Evolutionary conservation across 1,140 invertebrate species (phyloP).

Genomic region (Bombus affinis): DNA sequence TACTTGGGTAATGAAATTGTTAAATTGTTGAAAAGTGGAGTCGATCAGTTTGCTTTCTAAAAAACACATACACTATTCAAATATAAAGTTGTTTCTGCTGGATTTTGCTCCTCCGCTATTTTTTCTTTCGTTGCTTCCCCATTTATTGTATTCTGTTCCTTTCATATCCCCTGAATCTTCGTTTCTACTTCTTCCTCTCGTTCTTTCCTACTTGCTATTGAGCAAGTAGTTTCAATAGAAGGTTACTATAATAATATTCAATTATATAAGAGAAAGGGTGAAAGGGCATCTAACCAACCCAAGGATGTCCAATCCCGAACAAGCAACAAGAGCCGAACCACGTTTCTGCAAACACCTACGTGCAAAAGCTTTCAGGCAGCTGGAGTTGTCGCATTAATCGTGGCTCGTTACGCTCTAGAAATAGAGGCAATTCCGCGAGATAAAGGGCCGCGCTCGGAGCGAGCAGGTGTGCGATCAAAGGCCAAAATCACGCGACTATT

Average conservation of each 20-base stretch:
- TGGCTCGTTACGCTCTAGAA: slow-evolving; percentile 25
- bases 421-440: slow-evolving; percentile 2
- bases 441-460: slow-evolving; percentile 24
- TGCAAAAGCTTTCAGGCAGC: slow-evolving; percentile 9
- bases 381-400: slow-evolving; percentile 11
- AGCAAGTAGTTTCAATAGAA: background rate
- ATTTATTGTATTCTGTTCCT: background rate
- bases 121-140: no score
- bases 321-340: background rate
- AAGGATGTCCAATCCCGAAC: background rate
- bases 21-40: no score
- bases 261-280: background rate
- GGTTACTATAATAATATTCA: background rate
- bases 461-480: slow-evolving; percentile 55
- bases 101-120: no score
- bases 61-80: no score
- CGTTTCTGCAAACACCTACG: background rate
- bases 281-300: background rate
- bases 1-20: no score
- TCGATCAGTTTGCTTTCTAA: background rate
- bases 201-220: background rate
- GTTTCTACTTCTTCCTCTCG: no score
- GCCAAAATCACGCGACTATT: slow-evolving; percentile 58
- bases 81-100: no score
- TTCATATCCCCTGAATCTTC: background rate